Conservation (phyloP, 2,113 vertebrate genomes). For the Macrotus californicus region DNA sequence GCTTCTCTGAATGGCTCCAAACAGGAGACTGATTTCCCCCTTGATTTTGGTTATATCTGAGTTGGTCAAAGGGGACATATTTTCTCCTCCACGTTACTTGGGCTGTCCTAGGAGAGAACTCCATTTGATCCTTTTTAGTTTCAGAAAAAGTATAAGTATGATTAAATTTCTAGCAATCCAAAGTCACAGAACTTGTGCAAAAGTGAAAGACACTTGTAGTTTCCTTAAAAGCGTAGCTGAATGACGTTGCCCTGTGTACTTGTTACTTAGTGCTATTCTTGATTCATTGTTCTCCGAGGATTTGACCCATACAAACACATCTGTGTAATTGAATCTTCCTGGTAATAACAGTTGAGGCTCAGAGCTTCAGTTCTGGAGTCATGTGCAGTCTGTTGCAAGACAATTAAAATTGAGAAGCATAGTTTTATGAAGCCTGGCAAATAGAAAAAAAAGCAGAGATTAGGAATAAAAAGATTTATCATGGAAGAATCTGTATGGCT, state of each 20-base stretch:
- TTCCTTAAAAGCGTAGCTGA: slow-evolving; percentile 23
- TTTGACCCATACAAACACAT: background rate
- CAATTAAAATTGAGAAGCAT: background rate
- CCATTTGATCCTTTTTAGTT: slow-evolving; percentile 15
- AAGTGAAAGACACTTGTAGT: background rate
- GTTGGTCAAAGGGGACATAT: background rate
- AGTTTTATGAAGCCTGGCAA: background rate
- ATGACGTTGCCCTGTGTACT: background rate
- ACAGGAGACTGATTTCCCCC: slow-evolving; percentile 4
- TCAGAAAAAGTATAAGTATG: slow-evolving; percentile 10
- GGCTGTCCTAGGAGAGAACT: slow-evolving; percentile 18
- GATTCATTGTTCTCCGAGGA: slow-evolving; percentile 15
- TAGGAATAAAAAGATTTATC: background rate
- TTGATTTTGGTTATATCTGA: background rate
- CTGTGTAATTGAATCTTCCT: background rate
- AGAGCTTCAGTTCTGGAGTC: slow-evolving; percentile 17
- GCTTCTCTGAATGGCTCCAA: background rate
- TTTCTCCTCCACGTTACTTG: background rate
- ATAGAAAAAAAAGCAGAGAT: background rate
- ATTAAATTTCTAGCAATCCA: background rate
- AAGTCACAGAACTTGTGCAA: background rate
- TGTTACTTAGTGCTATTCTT: background rate
- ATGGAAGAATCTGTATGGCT: background rate
- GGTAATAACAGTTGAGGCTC: background rate
- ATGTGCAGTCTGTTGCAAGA: background rate